Base-by-base conservation (phyloP, 1,140 invertebrate genomes). In the Euborellia annulipes region DNA sequence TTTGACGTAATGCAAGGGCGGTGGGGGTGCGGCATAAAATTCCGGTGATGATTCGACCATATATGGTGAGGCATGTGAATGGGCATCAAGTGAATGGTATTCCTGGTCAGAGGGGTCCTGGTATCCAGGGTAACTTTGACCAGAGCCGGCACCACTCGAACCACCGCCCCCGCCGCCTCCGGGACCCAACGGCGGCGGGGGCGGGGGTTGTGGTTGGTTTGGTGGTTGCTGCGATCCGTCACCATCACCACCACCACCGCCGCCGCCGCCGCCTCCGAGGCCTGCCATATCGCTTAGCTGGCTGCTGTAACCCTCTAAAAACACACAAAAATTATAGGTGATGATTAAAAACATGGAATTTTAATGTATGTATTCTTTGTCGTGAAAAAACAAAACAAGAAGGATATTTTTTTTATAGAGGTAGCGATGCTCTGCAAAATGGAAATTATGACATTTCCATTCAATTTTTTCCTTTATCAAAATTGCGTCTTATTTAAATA, bases 41-140 rank as follows among this genome's bases (percentile, higher is more conserved):
- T 85, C 84, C 54, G 86, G 82, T 36, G 79, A 77, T 54, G 76
- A 78, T 52, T 68, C 71, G 43, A 85, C 82, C 49, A 75, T 59
- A 49, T 66, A 70, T 52, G 67, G 63, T 43, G 67, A 60, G 46
- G 60, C 63, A 54, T 72, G 69, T 51, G 75, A 70, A 43, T 65
- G 61, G 46, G 65, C 60, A 34, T 78, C 70, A 19, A 81, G 55
- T 48, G 72, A 73, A 51, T 82, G 82, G 59, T 85, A 85, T 38
- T 86, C 82, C 42, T 70, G 66, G 0, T 64, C 65, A 30, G 64
- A 61, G 32, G 66, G 64, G 53, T 65, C 62, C 51, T 65, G 64
- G 48, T 56, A 60, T 14, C 63, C 63, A 40, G 59, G 58, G 3
- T 34, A 55, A 57, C 37, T 53, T 51, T 16, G 53, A 57, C 17